A percentile compares a stretch with the other conserved stretches of the same genome.
These are phyloP conservation scores for Corbicula japonica DNA, from an alignment of 2,888 invertebrate genomes.

Conservation along the genomic window DNA sequence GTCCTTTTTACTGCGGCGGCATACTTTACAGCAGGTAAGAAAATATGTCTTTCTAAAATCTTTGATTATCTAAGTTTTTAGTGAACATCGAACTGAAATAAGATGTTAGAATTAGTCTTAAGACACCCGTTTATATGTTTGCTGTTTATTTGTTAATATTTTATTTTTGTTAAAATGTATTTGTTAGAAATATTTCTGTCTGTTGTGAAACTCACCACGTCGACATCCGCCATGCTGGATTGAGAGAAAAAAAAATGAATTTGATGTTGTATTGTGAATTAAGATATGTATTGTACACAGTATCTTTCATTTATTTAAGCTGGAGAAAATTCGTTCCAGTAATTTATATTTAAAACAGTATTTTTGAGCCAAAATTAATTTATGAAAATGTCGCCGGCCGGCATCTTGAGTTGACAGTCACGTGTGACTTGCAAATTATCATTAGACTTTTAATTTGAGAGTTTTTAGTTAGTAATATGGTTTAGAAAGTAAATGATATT, in stretches of 20 bases:
- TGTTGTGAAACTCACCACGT: constrained; percentile 12
- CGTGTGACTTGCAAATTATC: no score
- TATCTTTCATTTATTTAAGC: no score
- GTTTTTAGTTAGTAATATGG: no score
- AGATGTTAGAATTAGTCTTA: background rate
- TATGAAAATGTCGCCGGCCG: no score
- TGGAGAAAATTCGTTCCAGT: no score
- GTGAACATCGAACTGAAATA: background rate
- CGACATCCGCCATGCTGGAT: constrained; percentile 42
- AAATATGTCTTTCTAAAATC: constrained; percentile 32
- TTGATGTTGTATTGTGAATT: no score
- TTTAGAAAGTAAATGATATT: no score
- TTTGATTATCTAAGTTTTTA: constrained; percentile 16
- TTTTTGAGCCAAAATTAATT: no score
- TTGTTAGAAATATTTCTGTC: background rate
- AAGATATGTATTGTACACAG: no score
- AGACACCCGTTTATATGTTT: background rate
- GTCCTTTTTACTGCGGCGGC: constrained; percentile 77
- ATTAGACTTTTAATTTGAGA: no score
- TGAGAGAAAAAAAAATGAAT: no score
- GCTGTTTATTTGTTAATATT: background rate
- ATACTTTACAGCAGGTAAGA: constrained; percentile 44
- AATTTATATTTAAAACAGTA: no score
- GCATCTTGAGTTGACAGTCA: constrained; percentile 23
- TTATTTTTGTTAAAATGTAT: background rate